Evolutionary conservation across 1,140 invertebrate species (phyloP), one percentile per base, ranked within the genome.

Genomic region (Nymphalis io): DNA sequence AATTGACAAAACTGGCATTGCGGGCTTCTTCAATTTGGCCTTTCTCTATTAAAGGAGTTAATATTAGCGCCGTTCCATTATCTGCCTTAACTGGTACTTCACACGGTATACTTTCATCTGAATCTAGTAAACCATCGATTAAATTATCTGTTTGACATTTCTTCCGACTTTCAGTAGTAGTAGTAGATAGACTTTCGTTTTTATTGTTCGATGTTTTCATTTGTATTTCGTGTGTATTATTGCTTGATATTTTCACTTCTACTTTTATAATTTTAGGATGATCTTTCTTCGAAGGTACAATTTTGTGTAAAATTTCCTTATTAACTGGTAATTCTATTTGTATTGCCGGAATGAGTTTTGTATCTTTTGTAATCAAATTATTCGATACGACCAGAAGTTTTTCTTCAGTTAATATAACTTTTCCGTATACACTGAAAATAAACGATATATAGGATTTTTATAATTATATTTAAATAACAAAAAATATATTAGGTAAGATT

Each of bases 41-140:
- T 46, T 84, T 88, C 75, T 95, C 93, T 55, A 96, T 92, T 1
- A 93, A 89, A 10, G 94, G 93, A 1, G 95, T 95, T 3, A 96
- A 79, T 69, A 94, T 93, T 13, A 95, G 81, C 0, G 94, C 93
- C n/a, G 93, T 74, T 1, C 94, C 94, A 69, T 92, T 92, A 75
- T 94, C 93, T 15, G 88, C 84, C 23, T 68, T 72, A 51, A 40
- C 40, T 12, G 40, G n/a, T 13, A 66, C 60, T n/a, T 64, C 48
- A 27, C 65, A 66, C 10, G 12, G 13, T 48, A 60, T 46, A 48
- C 18, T 57, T 70, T 63, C 27, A 15, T 64, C 53, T 44, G 57
- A 39, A 23, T 57, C 12, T n/a, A 58, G 51, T 12, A 21, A 12
- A 55, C 55, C 60, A 20, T 67, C 42, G n/a, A 61, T 33, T 39